Base-by-base conservation (phyloP, 2,797 vertebrate species). In the Galaxias olidus region DNA sequence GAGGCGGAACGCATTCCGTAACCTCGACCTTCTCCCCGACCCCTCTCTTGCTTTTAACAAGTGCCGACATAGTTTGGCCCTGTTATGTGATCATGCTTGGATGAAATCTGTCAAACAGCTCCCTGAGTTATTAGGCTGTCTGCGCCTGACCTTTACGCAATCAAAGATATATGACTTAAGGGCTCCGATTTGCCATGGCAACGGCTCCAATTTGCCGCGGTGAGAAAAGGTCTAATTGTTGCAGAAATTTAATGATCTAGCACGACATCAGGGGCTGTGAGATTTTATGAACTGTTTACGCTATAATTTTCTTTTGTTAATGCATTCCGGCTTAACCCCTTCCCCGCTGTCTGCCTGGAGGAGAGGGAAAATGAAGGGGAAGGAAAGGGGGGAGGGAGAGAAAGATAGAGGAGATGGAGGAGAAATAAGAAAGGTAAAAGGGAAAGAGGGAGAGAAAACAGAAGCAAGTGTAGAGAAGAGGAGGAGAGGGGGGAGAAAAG, bases 111-210 rank as follows among this genome's bases (percentile, higher is more conserved):
- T 98, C 97, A 98, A 98, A 98, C 95, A 97, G 96, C 95, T 96
- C 95, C 94, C 96, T 98, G 96, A 99, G 96, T 98, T 98, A 98
- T 98, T 98, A 98, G 96, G 94, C 96, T 98, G 97, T 98, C 97
- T 96, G 93, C 93, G 93, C 94, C 94, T 98, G 97, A 99, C 96
- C 97, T 98, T 99, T 99, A 94, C 94, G 95, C 96, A 97, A 97
- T 98, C 96, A 98, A 96, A 98, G 96, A 98, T 98, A 96, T 98
- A 98, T 99, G 97, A 98, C 97, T 98, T 99, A 97, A 98, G 96
- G 97, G 96, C 96, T 98, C 94, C 94, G 95, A 94, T 97, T 99
- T 96, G 95, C 96, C 96, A 98, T 99, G 96, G 96, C 96, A 98
- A 98, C 96, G 93, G 92, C 94, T 97, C 96, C 95, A 97, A 97